These are phyloP conservation scores for Aptenodytes forsteri DNA, from an alignment of 2,113 vertebrate species.

Conservation along the genomic window DNA sequence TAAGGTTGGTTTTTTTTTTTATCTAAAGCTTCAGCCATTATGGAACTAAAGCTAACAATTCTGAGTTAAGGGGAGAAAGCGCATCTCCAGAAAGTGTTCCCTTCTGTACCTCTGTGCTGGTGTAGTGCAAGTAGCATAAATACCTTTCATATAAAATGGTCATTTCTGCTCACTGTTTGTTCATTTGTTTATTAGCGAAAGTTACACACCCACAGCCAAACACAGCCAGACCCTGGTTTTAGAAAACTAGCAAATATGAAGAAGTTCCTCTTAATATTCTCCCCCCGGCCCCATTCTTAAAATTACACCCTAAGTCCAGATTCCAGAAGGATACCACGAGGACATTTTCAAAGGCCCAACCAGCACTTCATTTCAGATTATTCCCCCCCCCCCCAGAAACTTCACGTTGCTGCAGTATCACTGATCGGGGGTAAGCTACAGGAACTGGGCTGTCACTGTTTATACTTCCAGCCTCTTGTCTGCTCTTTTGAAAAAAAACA, in stretches of 20 bases:
- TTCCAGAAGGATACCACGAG: background rate
- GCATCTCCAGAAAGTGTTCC: background rate
- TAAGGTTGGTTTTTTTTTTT: too few species aligned
- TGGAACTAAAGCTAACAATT: background rate
- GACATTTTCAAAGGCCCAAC: background rate
- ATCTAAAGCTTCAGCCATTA: background rate
- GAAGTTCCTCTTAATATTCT: background rate
- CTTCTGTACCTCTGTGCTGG: background rate
- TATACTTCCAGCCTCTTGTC: background rate
- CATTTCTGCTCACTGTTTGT: background rate
- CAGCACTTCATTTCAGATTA: background rate
- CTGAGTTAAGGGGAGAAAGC: background rate
- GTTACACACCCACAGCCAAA: background rate
- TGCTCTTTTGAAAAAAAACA: background rate
- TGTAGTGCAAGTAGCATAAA: background rate
- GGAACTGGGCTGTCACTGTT: background rate
- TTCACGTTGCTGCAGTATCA: background rate
- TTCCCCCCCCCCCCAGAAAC: background rate
- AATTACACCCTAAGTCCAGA: background rate
- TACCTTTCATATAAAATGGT: background rate
- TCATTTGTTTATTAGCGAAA: conserved; percentile 17
- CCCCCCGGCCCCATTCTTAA: background rate
- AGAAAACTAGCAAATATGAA: conserved; percentile 34
- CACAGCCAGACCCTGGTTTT: background rate
- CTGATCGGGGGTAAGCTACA: background rate